Evolutionary conservation across 2,113 vertebrate genomes (phyloP).

Genomic region (Cheirogaleus medius): DNA sequence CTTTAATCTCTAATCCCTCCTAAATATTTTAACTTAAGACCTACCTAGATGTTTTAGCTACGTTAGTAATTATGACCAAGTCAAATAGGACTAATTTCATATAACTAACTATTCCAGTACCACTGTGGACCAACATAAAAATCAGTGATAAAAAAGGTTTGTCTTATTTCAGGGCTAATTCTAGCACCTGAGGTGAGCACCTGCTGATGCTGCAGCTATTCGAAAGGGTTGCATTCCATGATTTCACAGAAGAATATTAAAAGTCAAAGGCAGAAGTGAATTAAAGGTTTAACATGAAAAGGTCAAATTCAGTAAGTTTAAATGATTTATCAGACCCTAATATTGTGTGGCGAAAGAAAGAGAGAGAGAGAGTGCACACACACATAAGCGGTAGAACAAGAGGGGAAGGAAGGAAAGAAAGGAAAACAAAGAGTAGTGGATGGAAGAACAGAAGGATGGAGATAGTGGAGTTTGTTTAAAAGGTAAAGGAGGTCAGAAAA

Average conservation of each 20-base stretch:
- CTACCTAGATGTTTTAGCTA: not conserved
- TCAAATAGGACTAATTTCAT: not conserved
- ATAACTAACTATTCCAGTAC: not conserved
- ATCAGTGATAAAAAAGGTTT: not conserved
- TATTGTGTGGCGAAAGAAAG: not conserved
- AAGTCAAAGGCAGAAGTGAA: not conserved
- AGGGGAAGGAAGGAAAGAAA: too few relatives aligned
- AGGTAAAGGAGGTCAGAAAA: not conserved
- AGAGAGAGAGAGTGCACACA: not conserved
- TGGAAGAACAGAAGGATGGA: fast-evolving
- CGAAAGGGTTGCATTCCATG: not conserved
- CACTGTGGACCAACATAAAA: not conserved
- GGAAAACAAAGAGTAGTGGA: not conserved
- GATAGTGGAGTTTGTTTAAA: not conserved
- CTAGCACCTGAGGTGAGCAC: not conserved
- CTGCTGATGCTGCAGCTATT: not conserved
- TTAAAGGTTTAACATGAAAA: not conserved
- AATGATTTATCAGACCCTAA: not conserved
- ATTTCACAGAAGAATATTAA: not conserved
- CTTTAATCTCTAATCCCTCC: conserved; percentile 17
- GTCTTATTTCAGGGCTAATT: not conserved
- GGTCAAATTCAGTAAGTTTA: not conserved
- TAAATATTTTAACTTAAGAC: conserved; percentile 17
- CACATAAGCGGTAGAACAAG: not conserved
- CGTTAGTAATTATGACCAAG: not conserved